phyloP scores from a whole-genome alignment of 1,140 invertebrate species.

The Stegodyphus mimosarum region DNA sequence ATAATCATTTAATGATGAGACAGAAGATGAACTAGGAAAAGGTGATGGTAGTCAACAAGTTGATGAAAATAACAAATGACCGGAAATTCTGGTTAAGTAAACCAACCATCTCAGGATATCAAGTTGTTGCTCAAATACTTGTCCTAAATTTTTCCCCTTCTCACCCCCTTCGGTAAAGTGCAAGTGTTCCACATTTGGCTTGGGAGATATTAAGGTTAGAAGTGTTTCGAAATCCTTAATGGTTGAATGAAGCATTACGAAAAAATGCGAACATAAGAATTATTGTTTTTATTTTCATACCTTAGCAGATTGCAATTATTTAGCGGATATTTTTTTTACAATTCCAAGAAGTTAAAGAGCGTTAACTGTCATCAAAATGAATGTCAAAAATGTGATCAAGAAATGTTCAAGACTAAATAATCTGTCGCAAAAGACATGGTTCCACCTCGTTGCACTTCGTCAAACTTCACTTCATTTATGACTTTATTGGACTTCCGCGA shows the following conservation, averaged over 20 bases:
- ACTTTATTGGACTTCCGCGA: too few species aligned
- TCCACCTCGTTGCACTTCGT: too few species aligned
- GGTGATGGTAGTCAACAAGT: background rate
- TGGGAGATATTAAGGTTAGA: slow-evolving; percentile 40
- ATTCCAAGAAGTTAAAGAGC: too few species aligned
- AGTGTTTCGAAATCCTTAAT: slow-evolving; percentile 32
- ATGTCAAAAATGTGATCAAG: too few species aligned
- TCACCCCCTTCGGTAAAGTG: slow-evolving; percentile 1
- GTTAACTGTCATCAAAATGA: too few species aligned
- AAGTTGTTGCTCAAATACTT: slow-evolving; percentile 17
- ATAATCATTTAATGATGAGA: background rate
- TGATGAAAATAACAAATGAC: slow-evolving; percentile 19
- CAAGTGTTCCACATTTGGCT: slow-evolving; percentile 33
- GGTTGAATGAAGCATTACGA: background rate
- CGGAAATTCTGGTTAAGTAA: slow-evolving; percentile 36
- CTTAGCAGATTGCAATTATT: background rate
- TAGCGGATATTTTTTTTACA: too few species aligned
- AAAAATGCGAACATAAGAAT: slow-evolving; percentile 2
- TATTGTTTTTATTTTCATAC: background rate
- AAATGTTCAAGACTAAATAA: too few species aligned
- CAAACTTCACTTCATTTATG: too few species aligned
- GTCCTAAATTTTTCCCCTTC: slow-evolving; percentile 31
- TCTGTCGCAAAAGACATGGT: too few species aligned
- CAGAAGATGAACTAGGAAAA: background rate
- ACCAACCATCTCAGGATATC: slow-evolving; percentile 2